Evolutionary conservation across 2,113 vertebrate species (phyloP).

Genomic region (Oreotrochilus melanogaster): DNA sequence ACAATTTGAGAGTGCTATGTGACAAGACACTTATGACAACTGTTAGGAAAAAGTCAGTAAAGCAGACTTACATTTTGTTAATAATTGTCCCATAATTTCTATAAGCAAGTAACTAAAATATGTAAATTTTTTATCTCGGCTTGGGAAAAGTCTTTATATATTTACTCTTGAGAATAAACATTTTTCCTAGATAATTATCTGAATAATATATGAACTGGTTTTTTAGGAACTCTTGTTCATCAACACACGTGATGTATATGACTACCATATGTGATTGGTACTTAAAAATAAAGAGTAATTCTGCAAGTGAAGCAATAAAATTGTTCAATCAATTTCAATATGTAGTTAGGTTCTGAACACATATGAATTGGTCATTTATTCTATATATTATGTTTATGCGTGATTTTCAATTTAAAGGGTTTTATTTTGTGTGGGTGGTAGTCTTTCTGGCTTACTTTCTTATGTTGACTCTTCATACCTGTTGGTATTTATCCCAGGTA

Average conservation of each 20-base stretch:
- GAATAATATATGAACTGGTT: background rate
- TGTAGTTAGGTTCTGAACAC: background rate
- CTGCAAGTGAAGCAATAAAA: background rate
- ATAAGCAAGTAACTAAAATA: background rate
- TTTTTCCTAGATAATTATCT: background rate
- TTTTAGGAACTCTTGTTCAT: background rate
- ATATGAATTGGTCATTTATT: background rate
- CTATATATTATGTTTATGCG: background rate
- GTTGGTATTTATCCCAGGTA: background rate
- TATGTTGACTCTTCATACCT: background rate
- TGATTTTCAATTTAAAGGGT: background rate
- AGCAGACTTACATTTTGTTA: background rate
- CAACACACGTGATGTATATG: rapidly evolving
- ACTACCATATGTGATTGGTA: background rate
- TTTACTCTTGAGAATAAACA: background rate
- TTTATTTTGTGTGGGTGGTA: background rate
- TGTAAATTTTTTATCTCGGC: background rate
- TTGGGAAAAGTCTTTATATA: background rate
- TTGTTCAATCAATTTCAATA: background rate
- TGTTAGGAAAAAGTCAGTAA: background rate
- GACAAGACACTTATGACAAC: background rate
- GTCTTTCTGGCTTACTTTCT: background rate
- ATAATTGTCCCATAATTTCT: background rate
- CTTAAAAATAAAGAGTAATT: background rate
- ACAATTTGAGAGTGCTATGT: background rate